Conservation (phyloP, 2,113 vertebrate species). For the Paradoxurus hermaphroditus region DNA sequence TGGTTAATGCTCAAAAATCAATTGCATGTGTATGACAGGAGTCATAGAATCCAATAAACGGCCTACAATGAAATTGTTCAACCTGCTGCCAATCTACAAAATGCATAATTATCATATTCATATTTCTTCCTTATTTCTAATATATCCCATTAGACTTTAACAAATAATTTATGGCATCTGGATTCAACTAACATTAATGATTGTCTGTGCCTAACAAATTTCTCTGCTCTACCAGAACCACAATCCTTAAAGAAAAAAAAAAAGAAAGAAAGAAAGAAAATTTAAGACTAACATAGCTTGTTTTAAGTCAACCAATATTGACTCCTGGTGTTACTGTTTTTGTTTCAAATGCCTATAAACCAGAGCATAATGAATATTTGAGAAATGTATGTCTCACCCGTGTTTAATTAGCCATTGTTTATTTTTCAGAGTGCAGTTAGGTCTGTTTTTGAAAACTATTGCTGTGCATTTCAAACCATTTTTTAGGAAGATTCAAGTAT, state of each 20-base stretch:
- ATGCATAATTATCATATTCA: not conserved
- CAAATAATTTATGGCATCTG: not conserved
- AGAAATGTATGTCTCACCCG: not conserved
- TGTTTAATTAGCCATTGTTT: not conserved
- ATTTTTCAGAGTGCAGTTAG: constrained; percentile 1
- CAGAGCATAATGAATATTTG: not conserved
- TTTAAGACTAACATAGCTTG: not conserved
- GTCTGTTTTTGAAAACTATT: not conserved
- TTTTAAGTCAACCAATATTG: not conserved
- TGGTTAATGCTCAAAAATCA: not conserved
- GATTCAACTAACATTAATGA: not conserved
- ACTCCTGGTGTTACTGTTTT: not conserved
- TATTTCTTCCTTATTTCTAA: not conserved
- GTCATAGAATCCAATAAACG: not conserved
- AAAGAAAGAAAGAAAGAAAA: not conserved
- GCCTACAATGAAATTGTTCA: not conserved
- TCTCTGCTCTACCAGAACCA: not conserved
- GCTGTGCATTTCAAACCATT: not conserved
- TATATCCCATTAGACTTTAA: not conserved
- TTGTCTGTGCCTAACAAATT: not conserved
- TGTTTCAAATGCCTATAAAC: not conserved
- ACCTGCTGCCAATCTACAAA: not conserved
- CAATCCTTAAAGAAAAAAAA: not conserved
- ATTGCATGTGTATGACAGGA: not conserved
- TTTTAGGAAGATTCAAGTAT: not conserved